phyloP scores from a whole-genome alignment of 2,888 invertebrate species.

The Lasioglossum zephyrum region DNA sequence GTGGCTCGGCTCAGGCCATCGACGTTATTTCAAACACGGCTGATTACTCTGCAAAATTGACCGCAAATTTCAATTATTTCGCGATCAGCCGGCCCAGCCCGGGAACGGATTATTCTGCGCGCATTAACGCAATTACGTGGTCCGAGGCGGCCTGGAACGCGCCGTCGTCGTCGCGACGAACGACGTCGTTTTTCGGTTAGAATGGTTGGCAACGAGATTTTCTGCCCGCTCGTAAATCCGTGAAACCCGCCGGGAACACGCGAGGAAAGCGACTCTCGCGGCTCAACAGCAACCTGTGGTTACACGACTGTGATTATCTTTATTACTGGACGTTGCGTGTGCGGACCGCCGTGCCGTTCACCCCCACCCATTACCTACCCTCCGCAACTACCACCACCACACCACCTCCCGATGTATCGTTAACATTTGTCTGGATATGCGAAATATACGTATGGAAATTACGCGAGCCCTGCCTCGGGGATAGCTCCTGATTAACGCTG shows the following conservation, averaged over 20 bases:
- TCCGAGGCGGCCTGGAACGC: background rate
- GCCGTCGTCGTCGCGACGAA: conserved; percentile 46
- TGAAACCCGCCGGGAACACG: conserved; percentile 30
- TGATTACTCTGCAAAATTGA: conserved; percentile 81
- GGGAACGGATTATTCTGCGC: conserved; percentile 27
- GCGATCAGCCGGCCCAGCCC: conserved; percentile 66
- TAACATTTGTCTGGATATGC: conserved; percentile 58
- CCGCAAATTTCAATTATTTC: conserved; percentile 83
- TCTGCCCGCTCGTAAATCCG: conserved; percentile 74
- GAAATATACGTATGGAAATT: conserved; percentile 58
- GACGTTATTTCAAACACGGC: conserved; percentile 80
- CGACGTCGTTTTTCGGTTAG: conserved; percentile 73
- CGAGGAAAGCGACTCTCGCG: conserved; percentile 18
- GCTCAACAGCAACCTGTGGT: conserved; percentile 23
- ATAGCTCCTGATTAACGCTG: conserved; percentile 51
- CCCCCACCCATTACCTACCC: background rate
- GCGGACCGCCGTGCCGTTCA: conserved; percentile 20
- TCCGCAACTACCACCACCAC: too few species aligned
- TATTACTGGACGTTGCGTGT: conserved; percentile 52
- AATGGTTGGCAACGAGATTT: conserved; percentile 73
- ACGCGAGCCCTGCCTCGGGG: background rate
- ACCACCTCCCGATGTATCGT: conserved; percentile 41
- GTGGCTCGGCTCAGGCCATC: conserved; percentile 72
- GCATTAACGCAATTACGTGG: conserved; percentile 71
- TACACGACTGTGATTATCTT: conserved; percentile 62